Conservation (phyloP, 2,888 invertebrate species). For the Parelbella ahira region DNA sequence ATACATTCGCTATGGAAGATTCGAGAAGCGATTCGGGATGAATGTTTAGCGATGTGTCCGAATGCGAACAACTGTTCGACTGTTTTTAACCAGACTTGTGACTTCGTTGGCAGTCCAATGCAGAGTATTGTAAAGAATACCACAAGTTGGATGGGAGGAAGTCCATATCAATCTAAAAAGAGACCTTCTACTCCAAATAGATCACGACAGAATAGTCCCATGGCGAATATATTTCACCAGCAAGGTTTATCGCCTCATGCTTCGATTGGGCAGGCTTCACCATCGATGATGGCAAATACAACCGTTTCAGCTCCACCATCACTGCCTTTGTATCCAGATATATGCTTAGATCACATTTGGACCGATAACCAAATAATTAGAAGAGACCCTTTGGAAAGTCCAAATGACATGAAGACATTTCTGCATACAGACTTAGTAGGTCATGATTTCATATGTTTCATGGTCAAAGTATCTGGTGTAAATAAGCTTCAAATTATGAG, state of each 20-base stretch:
- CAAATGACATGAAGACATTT: slow-evolving; percentile 84
- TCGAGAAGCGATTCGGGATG: slow-evolving; percentile 87
- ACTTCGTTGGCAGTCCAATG: slow-evolving; percentile 63
- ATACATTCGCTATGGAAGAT: slow-evolving; percentile 92
- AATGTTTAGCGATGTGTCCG: slow-evolving; percentile 82
- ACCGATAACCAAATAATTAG: slow-evolving; percentile 82
- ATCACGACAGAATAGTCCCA: slow-evolving; percentile 66
- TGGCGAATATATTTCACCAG: slow-evolving; percentile 69
- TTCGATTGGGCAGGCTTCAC: slow-evolving; percentile 69
- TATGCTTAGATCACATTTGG: slow-evolving; percentile 95
- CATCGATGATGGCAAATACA: slow-evolving; percentile 70
- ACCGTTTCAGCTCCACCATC: slow-evolving; percentile 73
- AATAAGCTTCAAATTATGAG: slow-evolving; percentile 84
- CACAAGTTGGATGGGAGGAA: slow-evolving; percentile 62
- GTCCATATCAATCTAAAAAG: slow-evolving; percentile 63
- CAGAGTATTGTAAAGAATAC: slow-evolving; percentile 53
- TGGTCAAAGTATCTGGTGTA: slow-evolving; percentile 65
- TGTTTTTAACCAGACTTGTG: slow-evolving; percentile 65
- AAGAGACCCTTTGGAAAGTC: slow-evolving; percentile 57
- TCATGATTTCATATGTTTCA: slow-evolving; percentile 91
- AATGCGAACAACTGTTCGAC: slow-evolving; percentile 66
- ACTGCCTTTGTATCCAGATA: slow-evolving; percentile 89
- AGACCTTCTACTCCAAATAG: slow-evolving; percentile 49
- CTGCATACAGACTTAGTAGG: slow-evolving; percentile 92
- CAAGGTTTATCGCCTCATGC: slow-evolving; percentile 72